Evolutionary conservation across 2,113 vertebrate species (phyloP).

Genomic region (Gallinago jamesoni): DNA sequence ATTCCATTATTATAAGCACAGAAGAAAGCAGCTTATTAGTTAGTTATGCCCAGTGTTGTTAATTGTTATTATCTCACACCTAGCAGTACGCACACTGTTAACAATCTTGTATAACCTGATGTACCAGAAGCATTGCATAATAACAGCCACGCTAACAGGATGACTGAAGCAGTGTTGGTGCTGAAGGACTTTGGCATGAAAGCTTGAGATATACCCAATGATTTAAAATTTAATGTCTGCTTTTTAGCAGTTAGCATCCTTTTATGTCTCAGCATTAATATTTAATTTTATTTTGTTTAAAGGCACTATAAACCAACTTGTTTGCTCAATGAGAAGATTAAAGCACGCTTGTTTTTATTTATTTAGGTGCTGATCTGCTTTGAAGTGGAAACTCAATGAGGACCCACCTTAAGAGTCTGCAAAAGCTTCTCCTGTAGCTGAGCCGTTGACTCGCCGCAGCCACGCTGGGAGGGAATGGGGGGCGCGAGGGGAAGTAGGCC

Average conservation of each 20-base stretch:
- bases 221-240: slow-evolving; percentile 42
- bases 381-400: background rate
- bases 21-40: background rate
- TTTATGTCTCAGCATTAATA: slow-evolving; percentile 39
- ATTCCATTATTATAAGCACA: background rate
- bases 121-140: background rate
- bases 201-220: background rate
- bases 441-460: slow-evolving; percentile 94
- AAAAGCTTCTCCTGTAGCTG: slow-evolving; percentile 93
- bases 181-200: background rate
- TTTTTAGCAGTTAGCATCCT: slow-evolving; percentile 39
- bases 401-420: slow-evolving; percentile 88
- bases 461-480: slow-evolving; percentile 92
- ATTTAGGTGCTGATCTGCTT: slow-evolving; percentile 25
- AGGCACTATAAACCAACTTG: slow-evolving; percentile 33
- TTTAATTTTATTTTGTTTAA: slow-evolving; percentile 54
- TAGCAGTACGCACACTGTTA: background rate
- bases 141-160: background rate
- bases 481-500: slow-evolving; percentile 92
- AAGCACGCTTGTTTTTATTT: slow-evolving; percentile 34
- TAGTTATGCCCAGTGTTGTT: background rate
- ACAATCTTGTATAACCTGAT: background rate
- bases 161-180: background rate
- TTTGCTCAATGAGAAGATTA: slow-evolving; percentile 49
- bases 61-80: background rate